Evolutionary conservation across 2,888 invertebrate genomes (phyloP).

Genomic region (Drosophila neonasuta): DNA sequence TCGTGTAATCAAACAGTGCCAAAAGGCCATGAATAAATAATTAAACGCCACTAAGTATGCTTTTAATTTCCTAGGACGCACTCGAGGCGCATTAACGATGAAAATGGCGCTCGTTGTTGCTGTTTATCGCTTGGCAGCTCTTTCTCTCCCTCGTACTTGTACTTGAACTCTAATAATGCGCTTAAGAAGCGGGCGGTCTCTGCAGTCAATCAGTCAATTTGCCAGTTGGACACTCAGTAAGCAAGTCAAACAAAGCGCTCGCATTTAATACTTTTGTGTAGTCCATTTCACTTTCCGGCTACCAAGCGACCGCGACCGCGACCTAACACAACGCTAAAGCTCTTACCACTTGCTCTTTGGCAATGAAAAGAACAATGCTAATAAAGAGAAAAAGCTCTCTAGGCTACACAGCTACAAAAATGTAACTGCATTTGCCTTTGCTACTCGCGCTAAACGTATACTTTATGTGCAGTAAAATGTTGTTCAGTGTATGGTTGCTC

Average conservation of each 20-base stretch:
- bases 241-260: slow-evolving; percentile 31
- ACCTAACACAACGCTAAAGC: slow-evolving; percentile 73
- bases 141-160: slow-evolving; percentile 8
- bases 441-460: neutral
- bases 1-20: slow-evolving; percentile 44
- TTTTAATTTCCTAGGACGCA: slow-evolving; percentile 59
- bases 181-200: slow-evolving; percentile 47
- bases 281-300: slow-evolving; percentile 12
- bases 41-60: slow-evolving; percentile 70
- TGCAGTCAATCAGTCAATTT: slow-evolving; percentile 37
- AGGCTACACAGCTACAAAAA: slow-evolving; percentile 44
- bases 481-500: slow-evolving; percentile 18
- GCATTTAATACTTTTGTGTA: slow-evolving; percentile 29
- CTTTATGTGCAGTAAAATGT: neutral
- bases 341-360: slow-evolving; percentile 29
- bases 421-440: too few species aligned
- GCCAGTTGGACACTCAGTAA: slow-evolving; percentile 33
- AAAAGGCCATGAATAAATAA: slow-evolving; percentile 64
- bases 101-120: slow-evolving; percentile 1
- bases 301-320: slow-evolving; percentile 61
- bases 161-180: slow-evolving; percentile 64
- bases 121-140: slow-evolving; percentile 1
- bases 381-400: slow-evolving; percentile 45
- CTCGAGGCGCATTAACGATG: slow-evolving; percentile 40
- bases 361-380: neutral